Base-by-base conservation (phyloP, 1,140 invertebrate species). In the Nephila pilipes region DNA sequence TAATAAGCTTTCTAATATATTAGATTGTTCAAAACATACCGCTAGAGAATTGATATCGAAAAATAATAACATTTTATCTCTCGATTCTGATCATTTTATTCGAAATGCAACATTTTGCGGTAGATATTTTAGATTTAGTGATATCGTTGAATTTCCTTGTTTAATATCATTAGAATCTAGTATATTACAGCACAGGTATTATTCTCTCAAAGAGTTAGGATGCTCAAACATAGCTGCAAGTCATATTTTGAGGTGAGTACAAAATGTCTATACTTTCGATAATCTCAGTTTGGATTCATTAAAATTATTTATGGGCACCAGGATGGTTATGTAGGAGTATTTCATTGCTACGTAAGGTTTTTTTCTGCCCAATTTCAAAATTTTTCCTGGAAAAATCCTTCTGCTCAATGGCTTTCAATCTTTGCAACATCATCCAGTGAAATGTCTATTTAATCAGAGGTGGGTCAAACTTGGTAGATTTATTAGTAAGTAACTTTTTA, bases 61-160 rank as follows among this genome's bases (percentile, higher is more conserved):
- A 57, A 83, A 91, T 63, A 60, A 46, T 5, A 38, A 81, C 25
- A 38, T 91, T 36, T 46, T 91, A 54, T 10, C 79, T 18, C 25
- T 91, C 18, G 5, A 46, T 25, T 60, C 29, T 60, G 55, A 60
- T 38, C 25, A 60, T 12, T 91, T 91, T 63, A n/a, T 63, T n/a
- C 55, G 32, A 20, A 91, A 83, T 83, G 25, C 79, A 16, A 36
- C 29, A 1, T 91, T 91, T 83, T 91, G 89, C 20, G 22, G 58
- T 25, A 65, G 83, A 25, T 14, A 83, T 54, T 83, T 91, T n/a
- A 91, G 57, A 91, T 22, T 91, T 8, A 91, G 89, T 83, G 89
- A 91, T 63, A 36, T 91, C 0, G 22, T 91, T 54, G 89, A 91
- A 83, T 60, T 91, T 65, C 89, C 89, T 0, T 29, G 18, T 8